Base-by-base conservation (phyloP, 1,140 invertebrate species). In the Asbolus verrucosus region DNA sequence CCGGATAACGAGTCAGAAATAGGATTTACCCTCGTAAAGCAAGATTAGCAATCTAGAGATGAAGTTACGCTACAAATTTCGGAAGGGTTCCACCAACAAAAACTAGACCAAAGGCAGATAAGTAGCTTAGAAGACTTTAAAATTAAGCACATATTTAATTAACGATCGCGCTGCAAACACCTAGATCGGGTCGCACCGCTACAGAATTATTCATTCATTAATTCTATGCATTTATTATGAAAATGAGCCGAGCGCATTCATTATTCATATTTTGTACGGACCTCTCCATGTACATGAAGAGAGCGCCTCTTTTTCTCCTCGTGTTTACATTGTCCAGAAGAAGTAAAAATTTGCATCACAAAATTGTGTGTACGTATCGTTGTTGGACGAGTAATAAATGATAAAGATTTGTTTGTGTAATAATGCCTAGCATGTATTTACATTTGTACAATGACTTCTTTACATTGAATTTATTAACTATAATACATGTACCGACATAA, bases 391-490 rank as follows among this genome's bases (percentile, higher is more conserved):
- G 36, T 62, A 62, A 67, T 68, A 73, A 73, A 73, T 73, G 72
- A 73, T 70, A 70, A 73, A 67, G 73, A 74, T 74, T 73, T 74
- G 70, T 73, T 63, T 72, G 73, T 67, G 60, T 66, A 70, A 73
- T 74, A 71, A 71, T 71, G 71, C 46, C 59, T 67, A 61, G 70
- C 66, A 59, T 65, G 70, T 62, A 74, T 74, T 74, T 74, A 74
- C 73, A 74, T 74, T 46, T 63, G 73, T 69, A 74, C 73, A 72
- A 72, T 72, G 70, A 74, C 73, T 74, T 73, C 70, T 74, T 72
- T 67, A 69, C 73, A 65, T 69, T 19, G 33, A 62, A 74, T 74
- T 74, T 74, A 74, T 74, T 74, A 74, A 72, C 67, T 74, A 54
- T 62, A 62, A 18, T 59, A n/a, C 43, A 18, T 68, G 59, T 30